Percentiles rank a stretch among this genome's conserved stretches.
phyloP scores from a whole-genome alignment of 2,113 vertebrate species.

The Dromiciops gliroides region DNA sequence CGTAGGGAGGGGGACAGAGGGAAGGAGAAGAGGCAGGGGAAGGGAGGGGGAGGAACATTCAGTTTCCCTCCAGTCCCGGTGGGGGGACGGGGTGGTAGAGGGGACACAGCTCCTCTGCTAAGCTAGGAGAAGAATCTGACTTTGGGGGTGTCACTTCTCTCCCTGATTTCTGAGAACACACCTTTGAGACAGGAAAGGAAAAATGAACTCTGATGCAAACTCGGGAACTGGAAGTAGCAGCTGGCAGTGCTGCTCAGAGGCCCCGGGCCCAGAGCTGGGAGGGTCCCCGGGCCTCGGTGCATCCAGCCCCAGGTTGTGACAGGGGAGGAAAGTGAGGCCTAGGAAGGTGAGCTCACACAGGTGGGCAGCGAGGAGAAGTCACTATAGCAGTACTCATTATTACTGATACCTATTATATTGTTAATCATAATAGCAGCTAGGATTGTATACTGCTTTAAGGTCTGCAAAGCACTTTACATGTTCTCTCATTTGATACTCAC shows the following conservation, averaged over 20 bases:
- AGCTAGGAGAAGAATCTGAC: neutral
- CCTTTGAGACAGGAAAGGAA: neutral
- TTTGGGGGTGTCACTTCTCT: neutral
- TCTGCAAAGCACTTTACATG: neutral
- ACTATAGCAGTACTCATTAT: too few species aligned
- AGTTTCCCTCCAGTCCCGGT: neutral
- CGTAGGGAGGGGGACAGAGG: too few species aligned
- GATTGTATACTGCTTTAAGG: neutral
- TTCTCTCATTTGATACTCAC: neutral
- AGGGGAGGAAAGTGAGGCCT: too few species aligned
- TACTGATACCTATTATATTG: too few species aligned
- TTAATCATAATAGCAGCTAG: too few species aligned
- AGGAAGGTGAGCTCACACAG: neutral
- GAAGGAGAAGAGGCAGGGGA: too few species aligned
- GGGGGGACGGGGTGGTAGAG: too few species aligned
- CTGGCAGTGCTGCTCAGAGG: accelerated
- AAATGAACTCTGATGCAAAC: neutral
- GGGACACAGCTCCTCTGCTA: neutral
- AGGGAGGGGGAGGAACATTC: neutral
- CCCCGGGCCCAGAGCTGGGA: neutral
- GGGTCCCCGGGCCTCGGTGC: neutral
- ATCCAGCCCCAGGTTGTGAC: neutral
- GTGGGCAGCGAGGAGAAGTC: neutral
- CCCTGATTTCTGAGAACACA: neutral
- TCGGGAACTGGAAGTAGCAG: neutral